Evolutionary conservation across 2,797 vertebrate species (phyloP), one percentile per base, ranked within the genome.

Genomic region (Picus viridis): DNA sequence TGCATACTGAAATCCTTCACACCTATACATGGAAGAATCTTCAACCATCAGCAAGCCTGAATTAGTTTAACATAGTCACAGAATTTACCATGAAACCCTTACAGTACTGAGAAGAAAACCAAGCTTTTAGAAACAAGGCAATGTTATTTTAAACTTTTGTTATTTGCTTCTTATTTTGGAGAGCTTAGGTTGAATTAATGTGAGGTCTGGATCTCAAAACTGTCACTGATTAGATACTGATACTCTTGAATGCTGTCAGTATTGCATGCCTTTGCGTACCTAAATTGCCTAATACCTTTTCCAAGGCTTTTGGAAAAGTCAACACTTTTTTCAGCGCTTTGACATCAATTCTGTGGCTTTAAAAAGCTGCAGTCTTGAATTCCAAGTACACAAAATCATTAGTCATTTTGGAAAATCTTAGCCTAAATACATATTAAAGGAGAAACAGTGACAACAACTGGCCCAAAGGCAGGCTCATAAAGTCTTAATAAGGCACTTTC

Each of bases 301-400:
- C 78, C 72, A 77, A 76, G 61, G 77, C 39, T 82, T 54, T 86
- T 88, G 54, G 26, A 87, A 90, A 89, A 82, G 29, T 29, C 58
- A 65, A 13, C 8, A 8, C 18, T 75, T 85, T 86, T 88, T 74
- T 86, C 53, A 69, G 59, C 83, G 39, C n/a, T 93, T 92, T 83
- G 47, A 65, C 70, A 92, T 90, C 75, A 94, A 89, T 88, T 92
- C 65, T 93, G 89, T 91, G 88, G 88, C 72, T 92, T 91, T 87
- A 87, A 85, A 94, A 94, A 94, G 76, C 82, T 74, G 29, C 51
- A 26, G 14, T 78, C 79, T 90, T 77, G 32, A 78, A 62, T 85
- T 80, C 86, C 84, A 90, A 78, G 47, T 77, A 54, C 16, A 39
- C 12, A 85, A 39, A 76, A 51, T 84, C 75, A 41, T 89, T 80